Evolutionary conservation across 1,140 invertebrate species (phyloP).

Genomic region (Pomacea maculata): DNA sequence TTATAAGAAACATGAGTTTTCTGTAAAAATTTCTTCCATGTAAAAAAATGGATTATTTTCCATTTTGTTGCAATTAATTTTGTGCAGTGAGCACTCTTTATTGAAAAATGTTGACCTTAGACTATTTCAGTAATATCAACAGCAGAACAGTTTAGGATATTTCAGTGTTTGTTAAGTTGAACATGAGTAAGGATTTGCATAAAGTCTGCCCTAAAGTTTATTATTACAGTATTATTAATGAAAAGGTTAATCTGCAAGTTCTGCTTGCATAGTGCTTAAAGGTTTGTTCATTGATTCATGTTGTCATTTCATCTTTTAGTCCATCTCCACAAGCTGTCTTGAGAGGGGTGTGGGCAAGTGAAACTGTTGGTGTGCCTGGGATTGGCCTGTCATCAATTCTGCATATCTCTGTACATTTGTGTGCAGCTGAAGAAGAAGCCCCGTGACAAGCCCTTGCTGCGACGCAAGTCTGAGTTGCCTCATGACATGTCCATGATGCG

Average conservation of each 20-base stretch:
- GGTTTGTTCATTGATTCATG: neutral
- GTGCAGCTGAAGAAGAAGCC: constrained; percentile 62
- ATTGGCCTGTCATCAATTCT: neutral
- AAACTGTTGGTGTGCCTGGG: neutral
- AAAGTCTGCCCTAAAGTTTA: no score
- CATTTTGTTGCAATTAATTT: neutral
- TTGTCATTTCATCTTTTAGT: neutral
- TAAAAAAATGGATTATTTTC: neutral
- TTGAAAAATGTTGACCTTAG: no score
- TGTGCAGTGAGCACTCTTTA: neutral
- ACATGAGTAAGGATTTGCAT: no score
- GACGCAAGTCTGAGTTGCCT: constrained; percentile 93
- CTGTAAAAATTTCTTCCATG: neutral
- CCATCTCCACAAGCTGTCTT: neutral
- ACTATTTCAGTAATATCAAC: no score
- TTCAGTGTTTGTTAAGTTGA: no score
- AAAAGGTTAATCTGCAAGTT: no score
- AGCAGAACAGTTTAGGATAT: no score
- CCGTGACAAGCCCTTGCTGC: constrained; percentile 85
- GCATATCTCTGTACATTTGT: constrained; percentile 1
- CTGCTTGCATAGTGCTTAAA: no score
- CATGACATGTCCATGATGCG: constrained; percentile 89
- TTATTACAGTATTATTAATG: no score
- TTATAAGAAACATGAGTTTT: neutral
- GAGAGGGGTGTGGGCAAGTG: no score